Evolutionary conservation across 2,113 vertebrate species (phyloP).

Genomic region (Pandion haliaetus): DNA sequence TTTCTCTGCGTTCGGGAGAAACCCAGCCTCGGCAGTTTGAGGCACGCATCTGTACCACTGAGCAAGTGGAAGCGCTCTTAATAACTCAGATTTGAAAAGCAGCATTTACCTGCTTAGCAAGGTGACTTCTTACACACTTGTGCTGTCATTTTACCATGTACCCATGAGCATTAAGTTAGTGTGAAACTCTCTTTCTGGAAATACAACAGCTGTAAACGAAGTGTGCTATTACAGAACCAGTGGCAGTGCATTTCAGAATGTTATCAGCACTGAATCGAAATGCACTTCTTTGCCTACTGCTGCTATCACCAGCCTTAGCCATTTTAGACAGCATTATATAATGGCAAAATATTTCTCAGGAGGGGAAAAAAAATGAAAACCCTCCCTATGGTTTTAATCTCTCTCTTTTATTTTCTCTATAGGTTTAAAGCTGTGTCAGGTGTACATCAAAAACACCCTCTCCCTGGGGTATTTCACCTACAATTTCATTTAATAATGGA

Average conservation of each 20-base stretch:
- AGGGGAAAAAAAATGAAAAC: neutral
- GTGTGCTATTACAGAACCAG: neutral
- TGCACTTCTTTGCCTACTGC: neutral
- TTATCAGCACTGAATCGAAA: neutral
- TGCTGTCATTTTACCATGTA: neutral
- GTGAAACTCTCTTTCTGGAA: constrained; percentile 1
- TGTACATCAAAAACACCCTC: neutral
- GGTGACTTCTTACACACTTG: neutral
- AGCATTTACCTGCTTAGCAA: neutral
- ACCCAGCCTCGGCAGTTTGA: neutral
- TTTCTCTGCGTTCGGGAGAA: neutral
- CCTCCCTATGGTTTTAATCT: constrained; percentile 21
- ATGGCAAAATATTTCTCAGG: constrained; percentile 25
- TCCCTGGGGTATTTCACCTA: constrained; percentile 8
- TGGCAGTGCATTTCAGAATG: neutral
- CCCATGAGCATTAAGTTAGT: neutral
- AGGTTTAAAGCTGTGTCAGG: constrained; percentile 35
- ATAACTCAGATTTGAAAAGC: neutral
- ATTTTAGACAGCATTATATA: neutral
- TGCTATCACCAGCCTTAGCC: neutral
- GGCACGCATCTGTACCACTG: accelerated
- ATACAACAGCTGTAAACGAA: constrained; percentile 2
- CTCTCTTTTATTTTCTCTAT: constrained; percentile 20
- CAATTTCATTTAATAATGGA: constrained; percentile 60
- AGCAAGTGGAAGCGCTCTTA: neutral